Conservation (phyloP, 2,113 vertebrate genomes). For the Mellivora capensis region DNA sequence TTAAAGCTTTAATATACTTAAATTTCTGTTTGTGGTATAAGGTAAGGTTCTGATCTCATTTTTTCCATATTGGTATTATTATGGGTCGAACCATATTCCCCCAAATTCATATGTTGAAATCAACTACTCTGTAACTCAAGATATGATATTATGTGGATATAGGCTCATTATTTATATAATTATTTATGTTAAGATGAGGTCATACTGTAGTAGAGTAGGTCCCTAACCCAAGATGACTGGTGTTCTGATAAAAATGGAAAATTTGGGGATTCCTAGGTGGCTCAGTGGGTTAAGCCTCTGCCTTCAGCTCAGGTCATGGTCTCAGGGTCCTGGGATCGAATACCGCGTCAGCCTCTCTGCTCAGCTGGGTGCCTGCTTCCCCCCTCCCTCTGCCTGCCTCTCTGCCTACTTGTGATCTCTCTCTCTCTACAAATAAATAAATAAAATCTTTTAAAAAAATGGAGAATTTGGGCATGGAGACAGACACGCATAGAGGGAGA, state of each 20-base stretch:
- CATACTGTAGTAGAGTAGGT: neutral
- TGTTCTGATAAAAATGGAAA: neutral
- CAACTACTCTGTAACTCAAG: neutral
- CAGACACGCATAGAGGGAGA: neutral
- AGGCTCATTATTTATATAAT: neutral
- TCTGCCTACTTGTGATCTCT: no score
- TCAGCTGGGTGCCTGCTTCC: no score
- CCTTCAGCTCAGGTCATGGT: no score
- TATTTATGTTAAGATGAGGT: neutral
- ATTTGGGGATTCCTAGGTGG: neutral
- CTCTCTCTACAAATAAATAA: no score
- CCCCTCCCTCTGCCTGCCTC: no score
- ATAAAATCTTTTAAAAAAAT: neutral
- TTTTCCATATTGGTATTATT: neutral
- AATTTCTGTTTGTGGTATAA: neutral
- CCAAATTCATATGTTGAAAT: neutral
- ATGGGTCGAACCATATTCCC: neutral
- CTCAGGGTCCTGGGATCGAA: no score
- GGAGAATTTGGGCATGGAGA: neutral
- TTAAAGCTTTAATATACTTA: neutral
- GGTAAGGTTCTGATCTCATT: neutral
- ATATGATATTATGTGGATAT: neutral
- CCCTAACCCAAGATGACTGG: neutral
- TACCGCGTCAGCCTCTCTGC: no score
- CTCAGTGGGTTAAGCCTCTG: no score